These are phyloP conservation scores for Penelope pileata DNA, from an alignment of 2,113 vertebrate species.

Conservation along the genomic window DNA sequence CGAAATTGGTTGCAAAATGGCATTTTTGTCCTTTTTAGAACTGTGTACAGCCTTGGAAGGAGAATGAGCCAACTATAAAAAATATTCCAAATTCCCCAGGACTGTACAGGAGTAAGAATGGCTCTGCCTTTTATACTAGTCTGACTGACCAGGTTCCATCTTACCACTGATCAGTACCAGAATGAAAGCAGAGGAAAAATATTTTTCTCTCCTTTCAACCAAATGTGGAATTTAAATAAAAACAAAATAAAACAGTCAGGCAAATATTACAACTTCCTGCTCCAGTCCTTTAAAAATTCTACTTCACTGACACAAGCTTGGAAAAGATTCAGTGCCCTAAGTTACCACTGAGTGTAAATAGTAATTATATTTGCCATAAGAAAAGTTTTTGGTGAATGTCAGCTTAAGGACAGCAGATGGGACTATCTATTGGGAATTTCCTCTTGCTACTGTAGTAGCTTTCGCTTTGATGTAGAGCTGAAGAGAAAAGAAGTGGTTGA, in stretches of 20 bases:
- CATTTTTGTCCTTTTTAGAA: slow-evolving; percentile 44
- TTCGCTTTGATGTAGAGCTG: neutral
- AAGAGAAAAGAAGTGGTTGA: neutral
- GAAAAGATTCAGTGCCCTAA: slow-evolving; percentile 42
- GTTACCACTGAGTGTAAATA: slow-evolving; percentile 53
- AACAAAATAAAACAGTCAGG: slow-evolving; percentile 14
- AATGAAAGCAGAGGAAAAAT: slow-evolving; percentile 11
- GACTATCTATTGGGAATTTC: neutral
- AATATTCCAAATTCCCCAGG: neutral
- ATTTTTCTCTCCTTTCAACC: slow-evolving; percentile 6
- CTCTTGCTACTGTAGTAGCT: neutral
- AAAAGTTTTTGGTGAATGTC: slow-evolving; percentile 30
- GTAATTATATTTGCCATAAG: slow-evolving; percentile 27
- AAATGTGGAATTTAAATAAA: slow-evolving; percentile 50
- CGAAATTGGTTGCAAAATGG: slow-evolving; percentile 22
- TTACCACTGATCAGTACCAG: neutral
- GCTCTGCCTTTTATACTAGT: neutral
- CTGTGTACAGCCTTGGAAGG: neutral
- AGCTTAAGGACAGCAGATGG: slow-evolving; percentile 47
- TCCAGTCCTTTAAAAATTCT: neutral
- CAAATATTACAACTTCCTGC: slow-evolving; percentile 50
- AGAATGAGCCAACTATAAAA: neutral
- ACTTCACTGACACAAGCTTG: slow-evolving; percentile 31
- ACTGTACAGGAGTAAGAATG: neutral
- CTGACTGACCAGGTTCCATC: neutral